Percentiles rank a stretch among this genome's conserved stretches.
Evolutionary conservation across 2,888 invertebrate genomes (phyloP).

Genomic region (Pristionchus entomophagus): DNA sequence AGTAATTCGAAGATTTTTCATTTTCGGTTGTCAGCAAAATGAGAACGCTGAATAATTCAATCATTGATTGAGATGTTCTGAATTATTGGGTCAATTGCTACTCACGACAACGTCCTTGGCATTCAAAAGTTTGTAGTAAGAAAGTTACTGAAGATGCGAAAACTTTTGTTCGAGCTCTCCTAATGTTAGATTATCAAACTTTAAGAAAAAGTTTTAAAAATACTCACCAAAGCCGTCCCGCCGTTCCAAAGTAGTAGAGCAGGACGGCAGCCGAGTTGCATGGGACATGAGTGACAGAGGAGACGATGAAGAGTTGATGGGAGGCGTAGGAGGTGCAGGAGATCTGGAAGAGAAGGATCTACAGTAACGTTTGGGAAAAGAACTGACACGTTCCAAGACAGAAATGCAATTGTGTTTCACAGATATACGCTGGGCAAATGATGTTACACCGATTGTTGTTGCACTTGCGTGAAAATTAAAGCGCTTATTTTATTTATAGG

Average conservation of each 20-base stretch:
- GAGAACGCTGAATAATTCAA: too few species aligned
- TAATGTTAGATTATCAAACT: too few species aligned
- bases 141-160: too few species aligned
- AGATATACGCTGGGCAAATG: too few species aligned
- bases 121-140: too few species aligned
- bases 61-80: neutral
- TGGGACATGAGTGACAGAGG: constrained; percentile 57
- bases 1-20: constrained; percentile 52
- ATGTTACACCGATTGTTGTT: too few species aligned
- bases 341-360: constrained; percentile 51
- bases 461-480: too few species aligned
- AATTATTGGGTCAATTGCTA: neutral
- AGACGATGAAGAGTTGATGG: constrained; percentile 57
- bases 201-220: neutral
- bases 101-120: too few species aligned
- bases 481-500: too few species aligned
- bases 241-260: constrained; percentile 78
- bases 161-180: too few species aligned
- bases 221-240: constrained; percentile 77
- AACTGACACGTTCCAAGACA: neutral
- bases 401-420: too few species aligned
- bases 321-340: constrained; percentile 75
- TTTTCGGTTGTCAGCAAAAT: too few species aligned
- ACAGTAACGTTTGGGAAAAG: neutral
- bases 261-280: constrained; percentile 62